Evolutionary conservation across 2,888 invertebrate genomes (phyloP).

Genomic region (Exephanes ischioxanthus): DNA sequence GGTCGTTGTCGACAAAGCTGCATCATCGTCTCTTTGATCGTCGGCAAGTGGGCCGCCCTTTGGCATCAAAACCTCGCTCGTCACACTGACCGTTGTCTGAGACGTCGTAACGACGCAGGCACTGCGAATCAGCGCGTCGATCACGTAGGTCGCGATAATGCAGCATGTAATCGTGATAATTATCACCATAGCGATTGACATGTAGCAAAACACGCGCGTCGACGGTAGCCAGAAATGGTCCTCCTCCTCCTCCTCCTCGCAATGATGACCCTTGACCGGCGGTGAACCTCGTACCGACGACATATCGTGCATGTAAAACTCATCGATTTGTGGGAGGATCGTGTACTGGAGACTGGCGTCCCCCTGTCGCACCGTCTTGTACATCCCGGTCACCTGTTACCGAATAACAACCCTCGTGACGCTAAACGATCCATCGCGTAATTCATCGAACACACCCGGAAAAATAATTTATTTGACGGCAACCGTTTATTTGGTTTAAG

Average conservation of each 20-base stretch:
- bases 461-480: no score
- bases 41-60: background rate
- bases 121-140: slow-evolving; percentile 6
- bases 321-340: slow-evolving; percentile 90
- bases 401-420: slow-evolving; percentile 4
- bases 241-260: background rate
- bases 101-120: slow-evolving; percentile 2
- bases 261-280: slow-evolving; percentile 71
- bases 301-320: slow-evolving; percentile 71
- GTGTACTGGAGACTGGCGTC: slow-evolving; percentile 92
- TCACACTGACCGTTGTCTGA: background rate
- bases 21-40: background rate
- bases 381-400: slow-evolving; percentile 86
- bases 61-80: background rate
- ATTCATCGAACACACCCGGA: no score
- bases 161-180: slow-evolving; percentile 46
- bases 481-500: no score
- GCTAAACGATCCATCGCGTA: background rate
- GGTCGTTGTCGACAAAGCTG: background rate
- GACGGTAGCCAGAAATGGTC: background rate
- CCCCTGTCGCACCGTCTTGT: slow-evolving; percentile 91
- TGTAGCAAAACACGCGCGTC: slow-evolving; percentile 18
- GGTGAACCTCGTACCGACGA: slow-evolving; percentile 56
- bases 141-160: slow-evolving; percentile 11
- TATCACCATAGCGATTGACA: background rate